Evolutionary conservation across 2,797 vertebrate genomes (phyloP), one percentile per base, ranked within the genome.

Genomic region (Geotrypetes seraphini): DNA sequence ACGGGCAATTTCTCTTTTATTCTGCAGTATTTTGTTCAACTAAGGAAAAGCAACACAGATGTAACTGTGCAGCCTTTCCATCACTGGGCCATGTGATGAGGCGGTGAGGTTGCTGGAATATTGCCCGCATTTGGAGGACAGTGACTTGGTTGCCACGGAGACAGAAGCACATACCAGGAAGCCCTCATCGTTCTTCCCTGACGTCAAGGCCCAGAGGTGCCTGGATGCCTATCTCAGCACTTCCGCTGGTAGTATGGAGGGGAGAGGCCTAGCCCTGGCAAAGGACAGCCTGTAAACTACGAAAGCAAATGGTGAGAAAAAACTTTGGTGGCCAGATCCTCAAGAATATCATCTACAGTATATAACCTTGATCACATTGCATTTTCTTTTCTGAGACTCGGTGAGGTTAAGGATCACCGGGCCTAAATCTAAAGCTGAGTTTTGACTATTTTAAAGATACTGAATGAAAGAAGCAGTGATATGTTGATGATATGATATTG

Each of bases 251-350:
- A 47, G 75, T 75, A 89, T 91, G 90, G 83, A 85, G 70, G 71
- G 69, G 69, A 73, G 67, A 71, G 78, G 75, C 77, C 71, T 62
- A 74, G 69, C 75, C 71, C 75, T 80, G 75, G 74, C 63, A 65
- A 59, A 80, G 64, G 55, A 74, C 60, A 57, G 57, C 67, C 71
- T 78, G 79, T 89, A 83, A 90, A 74, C 70, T 68, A 57, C 71
- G 66, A 79, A n/a, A 84, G 44, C 75, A 73, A 75, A 94, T 95
- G 92, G 92, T 95, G 70, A 90, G 81, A 30, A 28, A 7, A 0
- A 7, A 2, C 5, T 5, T 2, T 33, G 19, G 9, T 3, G 3
- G 6, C 10, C 7, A n/a, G 5, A n/a, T 8, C n/a, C n/a, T 4
- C 13, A 4, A 13, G 4, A 22, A 12, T 3, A 11, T 17, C 7